Percentiles rank a stretch among this genome's conserved stretches.
phyloP scores from a whole-genome alignment of 2,888 invertebrate genomes.

The Marronus borbonicus region DNA sequence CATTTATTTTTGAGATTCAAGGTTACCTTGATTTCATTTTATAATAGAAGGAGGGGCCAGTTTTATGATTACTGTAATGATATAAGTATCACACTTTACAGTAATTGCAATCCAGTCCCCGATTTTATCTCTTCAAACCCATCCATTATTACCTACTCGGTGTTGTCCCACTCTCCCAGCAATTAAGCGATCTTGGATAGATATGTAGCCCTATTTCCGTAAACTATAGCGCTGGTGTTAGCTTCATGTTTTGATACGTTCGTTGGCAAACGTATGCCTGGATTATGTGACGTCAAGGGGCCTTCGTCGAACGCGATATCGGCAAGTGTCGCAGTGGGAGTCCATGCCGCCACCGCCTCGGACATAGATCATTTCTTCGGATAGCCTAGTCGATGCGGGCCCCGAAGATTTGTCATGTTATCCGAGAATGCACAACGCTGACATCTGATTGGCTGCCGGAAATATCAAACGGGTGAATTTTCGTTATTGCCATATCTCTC shows the following conservation, averaged over 20 bases:
- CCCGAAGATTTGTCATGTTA: conserved; percentile 60
- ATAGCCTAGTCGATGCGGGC: conserved; percentile 57
- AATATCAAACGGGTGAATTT: conserved; percentile 54
- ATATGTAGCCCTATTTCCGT: conserved; percentile 54
- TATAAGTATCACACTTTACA: no score
- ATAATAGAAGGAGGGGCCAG: no score
- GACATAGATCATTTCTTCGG: conserved; percentile 57
- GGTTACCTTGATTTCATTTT: no score
- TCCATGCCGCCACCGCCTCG: conserved; percentile 47
- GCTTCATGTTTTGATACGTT: background rate
- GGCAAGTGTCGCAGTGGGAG: conserved; percentile 34
- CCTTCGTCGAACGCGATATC: conserved; percentile 24
- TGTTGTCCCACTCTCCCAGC: conserved; percentile 50
- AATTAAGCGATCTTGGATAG: conserved; percentile 56
- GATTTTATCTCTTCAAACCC: background rate
- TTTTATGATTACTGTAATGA: no score
- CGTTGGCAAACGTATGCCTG: no score
- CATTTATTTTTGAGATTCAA: no score
- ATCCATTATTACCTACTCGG: background rate
- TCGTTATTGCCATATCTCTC: background rate
- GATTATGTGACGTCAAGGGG: no score
- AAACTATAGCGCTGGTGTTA: conserved; percentile 47
- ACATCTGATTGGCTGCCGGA: conserved; percentile 56
- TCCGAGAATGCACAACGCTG: conserved; percentile 56
- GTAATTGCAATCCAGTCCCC: background rate